Percentiles rank a stretch among this genome's conserved stretches.
These are phyloP conservation scores for Seriola rivoliana DNA, from an alignment of 2,113 vertebrate species.

Conservation along the genomic window DNA sequence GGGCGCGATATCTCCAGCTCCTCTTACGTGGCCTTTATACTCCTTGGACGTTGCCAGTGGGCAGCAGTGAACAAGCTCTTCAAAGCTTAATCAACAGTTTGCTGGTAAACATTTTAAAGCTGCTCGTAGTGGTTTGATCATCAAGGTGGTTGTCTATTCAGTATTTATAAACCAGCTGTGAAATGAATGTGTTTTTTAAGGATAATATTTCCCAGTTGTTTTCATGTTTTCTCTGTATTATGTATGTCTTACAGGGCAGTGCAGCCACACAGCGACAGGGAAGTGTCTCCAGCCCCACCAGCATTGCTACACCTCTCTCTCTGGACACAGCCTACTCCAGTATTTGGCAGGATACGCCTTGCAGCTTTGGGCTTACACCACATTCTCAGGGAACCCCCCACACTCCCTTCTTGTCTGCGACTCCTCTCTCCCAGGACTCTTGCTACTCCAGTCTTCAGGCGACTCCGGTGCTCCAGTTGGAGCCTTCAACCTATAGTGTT, in stretches of 20 bases:
- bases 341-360: conserved; percentile 94
- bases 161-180: neutral
- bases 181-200: neutral
- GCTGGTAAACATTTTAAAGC: conserved; percentile 82
- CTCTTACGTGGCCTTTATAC: conserved; percentile 92
- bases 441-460: conserved; percentile 94
- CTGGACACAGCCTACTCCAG: conserved; percentile 98
- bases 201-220: neutral
- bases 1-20: conserved; percentile 92
- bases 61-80: conserved; percentile 84
- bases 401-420: conserved; percentile 88
- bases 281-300: conserved; percentile 88
- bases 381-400: conserved; percentile 91
- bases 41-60: conserved; percentile 93
- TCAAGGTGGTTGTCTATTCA: neutral
- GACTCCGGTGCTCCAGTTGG: conserved; percentile 90
- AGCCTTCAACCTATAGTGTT: conserved; percentile 58
- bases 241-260: conserved; percentile 68
- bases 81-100: conserved; percentile 84
- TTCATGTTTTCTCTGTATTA: neutral
- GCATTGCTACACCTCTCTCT: conserved; percentile 92
- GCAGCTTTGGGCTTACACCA: conserved; percentile 92
- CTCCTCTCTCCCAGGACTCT: conserved; percentile 92
- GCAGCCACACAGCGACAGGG: conserved; percentile 79
- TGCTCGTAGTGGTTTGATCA: neutral